Percentiles rank a stretch among this genome's conserved stretches.
Conservation (phyloP, 2,888 invertebrate genomes). For the Molanna angustata region DNA sequence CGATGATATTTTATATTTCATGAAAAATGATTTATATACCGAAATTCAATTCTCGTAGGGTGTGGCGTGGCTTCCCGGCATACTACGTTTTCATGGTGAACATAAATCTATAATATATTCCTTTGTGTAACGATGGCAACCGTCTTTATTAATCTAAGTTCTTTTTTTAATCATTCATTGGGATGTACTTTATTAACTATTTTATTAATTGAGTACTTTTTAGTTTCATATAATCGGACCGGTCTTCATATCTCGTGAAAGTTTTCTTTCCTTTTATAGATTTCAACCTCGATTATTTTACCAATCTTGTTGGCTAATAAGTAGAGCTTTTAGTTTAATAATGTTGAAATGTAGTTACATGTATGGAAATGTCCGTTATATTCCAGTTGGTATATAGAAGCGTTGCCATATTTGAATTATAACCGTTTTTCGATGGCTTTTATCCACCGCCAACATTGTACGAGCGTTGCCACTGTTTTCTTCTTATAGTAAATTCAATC, state of each 20-base stretch:
- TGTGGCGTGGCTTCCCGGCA: conserved; percentile 22
- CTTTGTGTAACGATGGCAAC: conserved; percentile 4
- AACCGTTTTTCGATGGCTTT: background rate
- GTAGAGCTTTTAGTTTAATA: no score
- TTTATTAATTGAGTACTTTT: no score
- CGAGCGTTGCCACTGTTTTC: background rate
- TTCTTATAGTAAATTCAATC: background rate
- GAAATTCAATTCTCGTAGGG: conserved; percentile 4
- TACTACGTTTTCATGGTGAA: background rate
- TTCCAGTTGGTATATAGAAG: conserved; percentile 1
- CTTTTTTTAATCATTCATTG: no score
- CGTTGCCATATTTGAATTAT: background rate
- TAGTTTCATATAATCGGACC: no score
- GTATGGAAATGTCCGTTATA: no score
- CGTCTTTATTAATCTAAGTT: conserved; percentile 4
- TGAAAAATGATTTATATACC: background rate
- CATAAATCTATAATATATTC: no score
- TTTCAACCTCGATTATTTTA: no score
- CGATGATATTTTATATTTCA: background rate
- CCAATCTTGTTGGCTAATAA: no score
- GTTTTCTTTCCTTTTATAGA: no score
- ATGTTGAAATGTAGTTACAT: no score
- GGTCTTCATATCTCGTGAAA: no score
- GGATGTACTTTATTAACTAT: no score
- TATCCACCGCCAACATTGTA: background rate